These are phyloP conservation scores for Nothocercus julius DNA, from an alignment of 2,113 vertebrate genomes.

Conservation along the genomic window DNA sequence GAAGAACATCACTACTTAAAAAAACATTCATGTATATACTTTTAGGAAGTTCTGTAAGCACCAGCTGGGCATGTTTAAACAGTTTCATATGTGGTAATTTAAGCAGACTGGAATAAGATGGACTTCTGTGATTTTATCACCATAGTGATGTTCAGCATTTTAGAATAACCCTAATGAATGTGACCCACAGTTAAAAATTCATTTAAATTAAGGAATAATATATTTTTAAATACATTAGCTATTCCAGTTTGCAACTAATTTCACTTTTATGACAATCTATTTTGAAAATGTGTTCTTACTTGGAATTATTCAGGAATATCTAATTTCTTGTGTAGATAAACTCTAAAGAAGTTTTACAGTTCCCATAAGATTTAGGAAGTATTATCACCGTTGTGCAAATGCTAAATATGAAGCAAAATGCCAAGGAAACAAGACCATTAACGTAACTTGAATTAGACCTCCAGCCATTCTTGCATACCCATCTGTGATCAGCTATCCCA, in stretches of 20 bases:
- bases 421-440: neutral
- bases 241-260: neutral
- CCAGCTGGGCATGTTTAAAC: neutral
- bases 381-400: neutral
- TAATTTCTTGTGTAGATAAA: slow-evolving; percentile 7
- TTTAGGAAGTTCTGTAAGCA: neutral
- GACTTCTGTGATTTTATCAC: neutral
- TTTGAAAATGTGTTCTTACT: neutral
- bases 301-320: neutral
- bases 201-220: neutral
- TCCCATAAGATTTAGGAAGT: neutral
- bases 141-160: neutral
- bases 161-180: neutral
- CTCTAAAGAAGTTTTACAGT: neutral
- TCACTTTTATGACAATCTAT: neutral
- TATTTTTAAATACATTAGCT: neutral
- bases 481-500: neutral
- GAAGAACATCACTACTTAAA: neutral
- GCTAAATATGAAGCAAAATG: neutral
- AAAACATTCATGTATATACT: neutral
- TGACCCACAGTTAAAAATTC: neutral
- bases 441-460: neutral
- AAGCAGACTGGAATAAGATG: neutral
- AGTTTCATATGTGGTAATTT: neutral
- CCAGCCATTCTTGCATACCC: neutral